Evolutionary conservation across 2,797 vertebrate genomes (phyloP).

Genomic region (Schizopygopsis pylzovi): DNA sequence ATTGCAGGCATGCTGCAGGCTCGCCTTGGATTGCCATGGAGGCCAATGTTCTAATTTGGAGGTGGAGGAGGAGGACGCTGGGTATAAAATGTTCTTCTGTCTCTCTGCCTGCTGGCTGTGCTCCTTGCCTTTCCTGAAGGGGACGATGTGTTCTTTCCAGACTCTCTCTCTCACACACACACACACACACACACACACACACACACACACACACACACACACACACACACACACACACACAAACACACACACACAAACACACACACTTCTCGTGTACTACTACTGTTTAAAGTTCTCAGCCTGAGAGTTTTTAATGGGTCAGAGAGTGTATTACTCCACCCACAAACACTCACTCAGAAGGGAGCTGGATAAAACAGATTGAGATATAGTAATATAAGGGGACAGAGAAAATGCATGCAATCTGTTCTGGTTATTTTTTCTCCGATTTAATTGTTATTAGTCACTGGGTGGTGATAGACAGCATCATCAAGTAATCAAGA

Average conservation of each 20-base stretch:
- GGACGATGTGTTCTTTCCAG: constrained; percentile 56
- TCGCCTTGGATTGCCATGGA: constrained; percentile 16
- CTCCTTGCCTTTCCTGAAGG: constrained; percentile 47
- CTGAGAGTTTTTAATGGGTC: constrained; percentile 39
- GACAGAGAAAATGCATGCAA: not conserved
- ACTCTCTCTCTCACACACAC: constrained; percentile 21
- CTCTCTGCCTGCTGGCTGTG: constrained; percentile 53
- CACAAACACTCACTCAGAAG: not conserved
- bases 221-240: not conserved
- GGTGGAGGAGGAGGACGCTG: constrained; percentile 4
- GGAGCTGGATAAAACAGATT: not conserved
- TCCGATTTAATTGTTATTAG: not conserved
- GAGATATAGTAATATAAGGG: not conserved
- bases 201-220: no score
- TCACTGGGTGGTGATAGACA: not conserved
- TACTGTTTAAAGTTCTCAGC: constrained; percentile 11
- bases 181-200: not conserved
- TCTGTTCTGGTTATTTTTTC: not conserved
- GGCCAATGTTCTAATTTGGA: constrained; percentile 22
- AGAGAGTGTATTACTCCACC: constrained; percentile 41
- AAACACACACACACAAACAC: not conserved
- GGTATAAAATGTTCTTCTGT: constrained; percentile 48
- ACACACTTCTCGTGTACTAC: not conserved
- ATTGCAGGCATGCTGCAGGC: constrained; percentile 24
- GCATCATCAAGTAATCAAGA: not conserved